These are phyloP conservation scores for Liparis tanakae DNA, from an alignment of 2,797 vertebrate genomes.

Conservation along the genomic window DNA sequence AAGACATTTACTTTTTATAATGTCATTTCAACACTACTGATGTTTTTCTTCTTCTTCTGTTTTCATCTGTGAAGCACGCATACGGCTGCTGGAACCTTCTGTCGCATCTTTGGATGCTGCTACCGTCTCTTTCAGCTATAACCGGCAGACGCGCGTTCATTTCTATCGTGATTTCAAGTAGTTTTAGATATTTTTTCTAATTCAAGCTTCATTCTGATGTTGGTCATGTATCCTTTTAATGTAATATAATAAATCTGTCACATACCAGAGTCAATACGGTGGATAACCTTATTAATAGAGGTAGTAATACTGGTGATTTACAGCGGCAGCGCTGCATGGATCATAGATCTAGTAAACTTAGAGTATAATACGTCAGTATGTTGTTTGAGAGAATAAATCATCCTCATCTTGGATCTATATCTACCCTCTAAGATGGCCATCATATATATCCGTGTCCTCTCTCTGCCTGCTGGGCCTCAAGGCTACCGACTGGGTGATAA, in stretches of 20 bases:
- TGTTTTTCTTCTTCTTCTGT: not conserved
- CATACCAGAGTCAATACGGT: not conserved
- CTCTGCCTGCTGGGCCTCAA: conserved; percentile 18
- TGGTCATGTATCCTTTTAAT: conserved; percentile 7
- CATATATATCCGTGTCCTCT: conserved; percentile 15
- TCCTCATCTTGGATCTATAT: not conserved
- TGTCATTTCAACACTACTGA: not conserved
- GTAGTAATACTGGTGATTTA: not conserved
- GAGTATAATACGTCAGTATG: not conserved
- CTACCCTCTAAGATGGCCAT: not conserved
- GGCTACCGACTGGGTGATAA: not conserved
- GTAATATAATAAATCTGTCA: not conserved
- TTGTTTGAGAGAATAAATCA: not conserved
- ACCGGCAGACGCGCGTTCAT: not conserved
- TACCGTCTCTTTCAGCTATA: not conserved
- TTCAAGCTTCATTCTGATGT: not conserved
- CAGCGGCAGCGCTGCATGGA: not conserved
- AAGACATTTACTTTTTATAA: not conserved
- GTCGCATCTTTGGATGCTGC: not conserved
- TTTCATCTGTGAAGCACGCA: not conserved
- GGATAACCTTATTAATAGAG: not conserved
- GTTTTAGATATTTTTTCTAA: not conserved
- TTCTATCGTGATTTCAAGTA: not conserved
- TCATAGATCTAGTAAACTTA: conserved; percentile 6
- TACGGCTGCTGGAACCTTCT: not conserved